phyloP scores from a whole-genome alignment of 2,113 vertebrate species.

The Axis porcinus region DNA sequence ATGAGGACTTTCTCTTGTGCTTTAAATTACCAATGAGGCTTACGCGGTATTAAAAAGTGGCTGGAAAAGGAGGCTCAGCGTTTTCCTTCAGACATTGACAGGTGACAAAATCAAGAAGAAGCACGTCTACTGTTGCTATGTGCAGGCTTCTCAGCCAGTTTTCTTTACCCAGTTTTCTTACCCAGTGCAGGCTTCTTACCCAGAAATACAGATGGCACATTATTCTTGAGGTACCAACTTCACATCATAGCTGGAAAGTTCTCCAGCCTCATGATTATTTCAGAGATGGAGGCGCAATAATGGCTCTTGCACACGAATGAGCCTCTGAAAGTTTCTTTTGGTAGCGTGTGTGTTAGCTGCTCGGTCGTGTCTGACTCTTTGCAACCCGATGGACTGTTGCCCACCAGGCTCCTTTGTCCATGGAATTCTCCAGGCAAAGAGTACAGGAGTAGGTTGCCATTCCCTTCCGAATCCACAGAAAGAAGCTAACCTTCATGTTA shows the following conservation, averaged over 20 bases:
- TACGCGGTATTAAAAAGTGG: not conserved
- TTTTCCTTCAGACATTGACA: not conserved
- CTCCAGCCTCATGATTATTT: not conserved
- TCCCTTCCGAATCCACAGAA: not conserved
- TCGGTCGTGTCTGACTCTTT: not conserved
- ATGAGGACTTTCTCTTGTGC: not conserved
- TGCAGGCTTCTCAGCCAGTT: not conserved
- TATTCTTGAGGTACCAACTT: not conserved
- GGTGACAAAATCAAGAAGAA: not conserved
- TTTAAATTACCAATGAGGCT: not conserved
- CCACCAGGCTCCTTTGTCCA: not conserved
- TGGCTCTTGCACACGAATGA: not conserved
- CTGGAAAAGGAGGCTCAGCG: not conserved
- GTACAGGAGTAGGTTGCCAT: not conserved
- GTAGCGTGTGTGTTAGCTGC: not conserved
- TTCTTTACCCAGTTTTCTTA: not conserved
- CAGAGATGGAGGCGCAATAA: not conserved
- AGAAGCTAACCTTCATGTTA: not conserved
- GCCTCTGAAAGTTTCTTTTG: not conserved
- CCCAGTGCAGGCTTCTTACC: not conserved
- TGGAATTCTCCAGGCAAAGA: not conserved
- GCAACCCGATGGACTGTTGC: fast-evolving
- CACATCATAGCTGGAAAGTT: not conserved
- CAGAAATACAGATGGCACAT: not conserved
- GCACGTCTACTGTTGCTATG: not conserved